Conservation (phyloP, 2,113 vertebrate species). For the Pipra filicauda region DNA sequence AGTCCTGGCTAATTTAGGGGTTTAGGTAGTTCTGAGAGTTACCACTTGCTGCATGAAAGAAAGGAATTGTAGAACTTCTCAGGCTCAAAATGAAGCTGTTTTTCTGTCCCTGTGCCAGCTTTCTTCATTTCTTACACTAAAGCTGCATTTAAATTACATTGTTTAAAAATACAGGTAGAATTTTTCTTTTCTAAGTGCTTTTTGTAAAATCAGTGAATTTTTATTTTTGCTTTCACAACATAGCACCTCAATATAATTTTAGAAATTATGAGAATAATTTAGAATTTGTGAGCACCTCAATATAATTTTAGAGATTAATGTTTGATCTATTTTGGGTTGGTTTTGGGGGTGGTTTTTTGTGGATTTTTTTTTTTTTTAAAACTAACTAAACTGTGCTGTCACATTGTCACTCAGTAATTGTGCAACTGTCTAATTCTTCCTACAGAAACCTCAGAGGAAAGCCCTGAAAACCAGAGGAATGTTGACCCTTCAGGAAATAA, state of each 20-base stretch:
- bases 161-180: background rate
- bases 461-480: constrained; percentile 84
- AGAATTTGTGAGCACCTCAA: background rate
- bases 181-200: background rate
- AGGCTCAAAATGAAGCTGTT: background rate
- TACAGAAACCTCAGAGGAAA: constrained; percentile 85
- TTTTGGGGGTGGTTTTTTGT: rapidly evolving
- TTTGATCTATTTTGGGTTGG: background rate
- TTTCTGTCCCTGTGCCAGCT: background rate
- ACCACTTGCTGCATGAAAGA: background rate
- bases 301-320: background rate
- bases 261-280: no score
- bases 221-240: background rate
- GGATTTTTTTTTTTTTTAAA: background rate
- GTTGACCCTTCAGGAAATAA: constrained; percentile 89
- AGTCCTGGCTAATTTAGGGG: background rate
- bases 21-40: background rate
- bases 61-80: background rate
- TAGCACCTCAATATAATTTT: no score
- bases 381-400: background rate
- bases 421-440: background rate
- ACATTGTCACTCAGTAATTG: background rate
- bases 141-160: background rate
- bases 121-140: background rate
- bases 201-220: background rate